Evolutionary conservation across 2,797 vertebrate species (phyloP).

Genomic region (Spatula versicolor): DNA sequence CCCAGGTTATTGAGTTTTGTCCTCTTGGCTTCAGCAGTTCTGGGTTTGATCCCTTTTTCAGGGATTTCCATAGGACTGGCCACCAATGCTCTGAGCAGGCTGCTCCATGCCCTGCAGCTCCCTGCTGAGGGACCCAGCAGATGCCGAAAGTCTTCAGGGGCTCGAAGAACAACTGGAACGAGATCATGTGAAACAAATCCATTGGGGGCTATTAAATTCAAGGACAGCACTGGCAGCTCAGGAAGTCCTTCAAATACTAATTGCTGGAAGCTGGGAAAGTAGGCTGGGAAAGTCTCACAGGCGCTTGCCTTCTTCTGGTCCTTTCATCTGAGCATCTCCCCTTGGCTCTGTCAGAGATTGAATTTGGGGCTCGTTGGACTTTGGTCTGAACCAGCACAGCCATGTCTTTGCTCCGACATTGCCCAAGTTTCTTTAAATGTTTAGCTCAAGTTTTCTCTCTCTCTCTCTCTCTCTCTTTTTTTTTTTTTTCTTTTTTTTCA

Average conservation of each 20-base stretch:
- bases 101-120: neutral
- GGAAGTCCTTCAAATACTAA: constrained; percentile 19
- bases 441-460: neutral
- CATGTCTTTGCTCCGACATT: neutral
- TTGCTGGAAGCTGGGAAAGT: constrained; percentile 58
- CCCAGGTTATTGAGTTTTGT: neutral
- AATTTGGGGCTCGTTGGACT: neutral
- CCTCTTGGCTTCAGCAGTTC: neutral
- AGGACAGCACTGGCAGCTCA: neutral
- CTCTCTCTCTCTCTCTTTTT: neutral
- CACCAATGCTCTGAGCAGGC: fast-evolving
- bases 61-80: neutral
- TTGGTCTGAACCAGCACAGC: neutral
- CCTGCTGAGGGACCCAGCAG: neutral
- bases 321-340: neutral
- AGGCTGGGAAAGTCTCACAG: constrained; percentile 12
- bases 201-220: neutral
- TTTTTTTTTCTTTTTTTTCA: neutral
- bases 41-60: neutral
- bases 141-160: neutral
- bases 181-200: constrained; percentile 17
- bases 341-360: neutral
- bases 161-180: neutral
- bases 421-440: neutral
- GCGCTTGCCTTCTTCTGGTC: neutral